Evolutionary conservation across 2,888 invertebrate genomes (phyloP).

Genomic region (Helicoverpa assulta): DNA sequence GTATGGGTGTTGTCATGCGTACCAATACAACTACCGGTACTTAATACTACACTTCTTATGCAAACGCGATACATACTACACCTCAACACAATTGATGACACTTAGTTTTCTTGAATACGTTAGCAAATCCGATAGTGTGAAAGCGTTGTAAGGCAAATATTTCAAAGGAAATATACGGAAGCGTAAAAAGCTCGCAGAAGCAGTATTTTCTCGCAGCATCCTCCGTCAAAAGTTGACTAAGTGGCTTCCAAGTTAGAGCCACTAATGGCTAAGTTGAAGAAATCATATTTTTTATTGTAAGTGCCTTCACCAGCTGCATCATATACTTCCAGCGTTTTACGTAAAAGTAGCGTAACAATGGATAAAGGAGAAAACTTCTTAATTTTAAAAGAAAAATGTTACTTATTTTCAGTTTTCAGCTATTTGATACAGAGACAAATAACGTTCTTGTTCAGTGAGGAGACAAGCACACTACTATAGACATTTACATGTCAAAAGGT

Average conservation of each 20-base stretch:
- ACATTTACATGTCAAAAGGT: constrained; percentile 7
- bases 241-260: constrained; percentile 20
- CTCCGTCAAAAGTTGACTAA: constrained; percentile 23
- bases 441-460: background rate
- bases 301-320: constrained; percentile 1
- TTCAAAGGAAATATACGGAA: background rate
- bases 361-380: background rate
- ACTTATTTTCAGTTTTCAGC: background rate
- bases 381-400: background rate
- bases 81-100: too few relatives aligned
- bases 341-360: background rate
- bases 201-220: background rate
- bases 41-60: too few relatives aligned
- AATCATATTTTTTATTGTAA: constrained; percentile 18
- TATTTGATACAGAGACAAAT: background rate
- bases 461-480: background rate
- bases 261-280: constrained; percentile 25
- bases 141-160: background rate
- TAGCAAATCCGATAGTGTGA: too few relatives aligned
- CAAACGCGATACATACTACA: too few relatives aligned
- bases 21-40: too few relatives aligned
- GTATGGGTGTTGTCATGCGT: too few relatives aligned
- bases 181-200: background rate
- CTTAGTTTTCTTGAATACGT: too few relatives aligned
- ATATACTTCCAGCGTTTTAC: background rate